Conservation (phyloP, 2,113 vertebrate species). For the Microcebus griseorufus region DNA sequence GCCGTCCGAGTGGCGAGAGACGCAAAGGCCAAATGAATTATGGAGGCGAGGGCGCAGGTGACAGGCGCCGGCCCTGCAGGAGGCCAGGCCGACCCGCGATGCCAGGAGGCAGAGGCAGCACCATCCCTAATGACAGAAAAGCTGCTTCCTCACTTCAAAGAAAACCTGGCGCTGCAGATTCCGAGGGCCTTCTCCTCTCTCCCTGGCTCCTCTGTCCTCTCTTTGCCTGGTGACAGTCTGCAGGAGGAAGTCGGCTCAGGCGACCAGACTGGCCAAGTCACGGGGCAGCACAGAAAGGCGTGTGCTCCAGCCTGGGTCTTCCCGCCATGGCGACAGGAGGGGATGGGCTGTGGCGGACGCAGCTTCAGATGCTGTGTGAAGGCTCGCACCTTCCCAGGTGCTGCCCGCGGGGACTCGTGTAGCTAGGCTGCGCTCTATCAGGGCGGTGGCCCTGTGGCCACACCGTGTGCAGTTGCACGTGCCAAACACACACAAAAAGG, state of each 20-base stretch:
- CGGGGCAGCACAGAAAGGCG: rapidly evolving
- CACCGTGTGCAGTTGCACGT: background rate
- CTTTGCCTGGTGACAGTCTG: no score
- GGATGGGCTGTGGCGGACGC: background rate
- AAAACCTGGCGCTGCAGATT: background rate
- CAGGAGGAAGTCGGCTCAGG: background rate
- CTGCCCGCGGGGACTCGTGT: rapidly evolving
- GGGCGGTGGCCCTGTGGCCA: background rate
- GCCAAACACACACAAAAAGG: no score
- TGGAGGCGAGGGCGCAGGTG: background rate
- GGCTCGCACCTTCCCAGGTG: background rate
- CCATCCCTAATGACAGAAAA: background rate
- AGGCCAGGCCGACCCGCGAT: rapidly evolving
- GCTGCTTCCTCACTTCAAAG: background rate
- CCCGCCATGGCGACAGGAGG: rapidly evolving
- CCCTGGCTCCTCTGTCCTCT: background rate
- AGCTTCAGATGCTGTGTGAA: background rate
- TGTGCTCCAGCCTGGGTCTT: background rate
- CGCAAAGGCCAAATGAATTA: background rate
- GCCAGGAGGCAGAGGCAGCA: background rate
- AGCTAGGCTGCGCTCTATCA: background rate
- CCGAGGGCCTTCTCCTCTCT: background rate
- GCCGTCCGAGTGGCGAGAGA: rapidly evolving
- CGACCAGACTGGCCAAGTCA: background rate
- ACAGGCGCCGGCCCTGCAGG: background rate